Base-by-base conservation (phyloP, 2,113 vertebrate species). In the Ariopsis seemanni region DNA sequence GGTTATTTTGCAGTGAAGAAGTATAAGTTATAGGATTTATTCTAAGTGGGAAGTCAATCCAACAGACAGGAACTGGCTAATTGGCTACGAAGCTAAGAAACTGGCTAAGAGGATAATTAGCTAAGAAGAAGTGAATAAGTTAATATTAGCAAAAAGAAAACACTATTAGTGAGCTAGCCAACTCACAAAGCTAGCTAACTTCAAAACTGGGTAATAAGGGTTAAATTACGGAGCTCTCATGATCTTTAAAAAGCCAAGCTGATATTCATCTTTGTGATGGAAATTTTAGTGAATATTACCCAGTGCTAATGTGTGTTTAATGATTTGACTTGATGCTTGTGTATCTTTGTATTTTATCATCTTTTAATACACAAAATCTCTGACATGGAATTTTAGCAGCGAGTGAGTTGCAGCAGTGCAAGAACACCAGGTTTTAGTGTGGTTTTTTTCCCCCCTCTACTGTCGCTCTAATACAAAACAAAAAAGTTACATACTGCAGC, bases 401-500 rank as follows among this genome's bases (percentile, higher is more conserved):
- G 12, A 78, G 1, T n/a, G 22, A 27, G 48, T 77, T 77, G 9
- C 22, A 77, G 74, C 10, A n/a, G 74, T 14, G 74, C 22, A 77
- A 52, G 11, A 77, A 77, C 74, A 77, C 48, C 7, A 10, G 50
- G 34, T 75, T 48, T 42, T 14, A 42, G 30, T 34, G 14, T 17
- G 2, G 2, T 12, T 67, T 27, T n/a, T 65, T 65, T 60, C 14
- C 1, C 27, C 30, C 12, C 60, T 63, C 20, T 25, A 22, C 69
- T 15, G 30, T 18, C 27, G 0, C 34, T 75, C 14, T 50, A 48
- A 55, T 17, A 34, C 78, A 80, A 30, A 80, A 57, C 22, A 4
- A 15, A 11, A 42, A n/a, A 53, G 83, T 84, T 84, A 87, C 83
- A 25, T 84, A 84, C 83, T 84, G 83, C 83, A 84, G 83, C 83